phyloP scores from a whole-genome alignment of 2,113 vertebrate species.

The Furnarius figulus region DNA sequence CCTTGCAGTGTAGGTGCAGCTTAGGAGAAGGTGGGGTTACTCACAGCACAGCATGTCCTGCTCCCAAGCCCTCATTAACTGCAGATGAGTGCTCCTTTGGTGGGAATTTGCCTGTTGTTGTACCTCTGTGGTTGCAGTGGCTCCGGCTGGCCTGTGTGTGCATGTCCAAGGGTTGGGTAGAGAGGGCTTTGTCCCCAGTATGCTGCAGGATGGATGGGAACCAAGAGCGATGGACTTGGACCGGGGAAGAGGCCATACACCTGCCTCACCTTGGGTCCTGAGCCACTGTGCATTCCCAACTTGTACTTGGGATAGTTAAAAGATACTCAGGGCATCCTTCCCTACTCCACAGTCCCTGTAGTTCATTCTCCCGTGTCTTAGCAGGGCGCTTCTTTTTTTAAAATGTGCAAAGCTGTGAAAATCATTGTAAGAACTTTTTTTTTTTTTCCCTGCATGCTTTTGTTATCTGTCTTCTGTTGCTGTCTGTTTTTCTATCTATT shows the following conservation, averaged over 20 bases:
- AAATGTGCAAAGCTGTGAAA: neutral
- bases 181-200: neutral
- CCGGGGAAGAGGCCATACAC: neutral
- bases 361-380: neutral
- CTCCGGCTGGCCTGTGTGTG: neutral
- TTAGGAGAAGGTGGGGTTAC: neutral
- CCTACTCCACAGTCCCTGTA: neutral
- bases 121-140: neutral
- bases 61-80: neutral
- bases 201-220: neutral
- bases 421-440: neutral
- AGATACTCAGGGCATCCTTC: neutral
- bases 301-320: neutral
- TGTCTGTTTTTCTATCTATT: neutral
- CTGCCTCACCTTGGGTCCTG: neutral
- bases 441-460: neutral
- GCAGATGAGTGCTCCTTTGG: neutral
- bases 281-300: fast-evolving
- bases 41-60: neutral
- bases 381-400: neutral
- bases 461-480: neutral
- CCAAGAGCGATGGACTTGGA: fast-evolving
- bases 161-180: fast-evolving
- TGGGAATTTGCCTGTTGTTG: neutral
- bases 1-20: neutral